phyloP scores from a whole-genome alignment of 2,797 vertebrate genomes.

The Acomys russatus region DNA sequence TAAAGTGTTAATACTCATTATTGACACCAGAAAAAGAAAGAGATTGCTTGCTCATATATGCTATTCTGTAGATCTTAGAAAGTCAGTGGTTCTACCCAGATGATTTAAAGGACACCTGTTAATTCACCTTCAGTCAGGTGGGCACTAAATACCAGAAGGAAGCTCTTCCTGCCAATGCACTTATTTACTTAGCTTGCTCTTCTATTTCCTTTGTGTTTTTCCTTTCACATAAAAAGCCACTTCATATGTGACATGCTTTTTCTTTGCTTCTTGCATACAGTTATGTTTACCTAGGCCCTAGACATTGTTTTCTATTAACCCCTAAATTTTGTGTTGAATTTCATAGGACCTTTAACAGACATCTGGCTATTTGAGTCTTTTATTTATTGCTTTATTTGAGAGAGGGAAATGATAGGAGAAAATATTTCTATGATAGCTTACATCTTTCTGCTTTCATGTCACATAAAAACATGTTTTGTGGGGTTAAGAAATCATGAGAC shows the following conservation, averaged over 20 bases:
- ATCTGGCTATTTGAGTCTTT: not conserved
- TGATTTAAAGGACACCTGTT: not conserved
- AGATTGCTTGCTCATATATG: not conserved
- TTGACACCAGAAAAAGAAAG: constrained; percentile 7
- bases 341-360: constrained; percentile 6
- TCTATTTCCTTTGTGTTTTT: not conserved
- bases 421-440: not conserved
- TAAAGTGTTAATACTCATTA: not conserved
- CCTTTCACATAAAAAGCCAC: not conserved
- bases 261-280: not conserved
- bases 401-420: accelerated
- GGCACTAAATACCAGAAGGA: not conserved
- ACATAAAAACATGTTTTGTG: not conserved
- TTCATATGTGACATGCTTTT: not conserved
- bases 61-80: not conserved
- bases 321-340: not conserved
- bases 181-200: not conserved
- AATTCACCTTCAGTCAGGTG: not conserved
- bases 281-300: not conserved
- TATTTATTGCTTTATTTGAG: not conserved
- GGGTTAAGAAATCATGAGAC: not conserved
- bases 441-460: not conserved
- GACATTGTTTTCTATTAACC: not conserved
- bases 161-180: not conserved
- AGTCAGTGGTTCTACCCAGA: not conserved